A percentile compares a stretch with the other conserved stretches of the same genome.
Conservation (phyloP, 2,113 vertebrate genomes). For the Marcusenius ussheri region DNA sequence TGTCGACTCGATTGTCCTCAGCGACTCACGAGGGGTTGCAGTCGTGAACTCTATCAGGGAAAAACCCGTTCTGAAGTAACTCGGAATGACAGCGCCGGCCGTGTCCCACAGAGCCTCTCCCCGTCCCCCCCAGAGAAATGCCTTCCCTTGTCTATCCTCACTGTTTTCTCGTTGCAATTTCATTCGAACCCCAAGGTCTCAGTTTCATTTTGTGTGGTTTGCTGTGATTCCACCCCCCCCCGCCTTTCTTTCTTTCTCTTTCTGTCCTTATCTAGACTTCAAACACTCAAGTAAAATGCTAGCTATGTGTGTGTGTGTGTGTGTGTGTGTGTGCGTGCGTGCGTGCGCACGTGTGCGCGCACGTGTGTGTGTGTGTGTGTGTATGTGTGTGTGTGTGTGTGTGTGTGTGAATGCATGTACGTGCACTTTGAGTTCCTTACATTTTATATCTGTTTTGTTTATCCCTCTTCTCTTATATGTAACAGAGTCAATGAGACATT, state of each 20-base stretch:
- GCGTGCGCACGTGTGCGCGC: too few relatives aligned
- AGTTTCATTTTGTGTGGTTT: slow-evolving; percentile 30
- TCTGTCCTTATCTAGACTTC: slow-evolving; percentile 39
- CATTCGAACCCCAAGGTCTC: slow-evolving; percentile 25
- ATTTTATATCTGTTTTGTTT: background rate
- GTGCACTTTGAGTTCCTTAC: background rate
- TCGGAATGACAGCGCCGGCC: slow-evolving; percentile 9
- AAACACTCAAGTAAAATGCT: slow-evolving; percentile 37
- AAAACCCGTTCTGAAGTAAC: slow-evolving; percentile 19
- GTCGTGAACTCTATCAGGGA: slow-evolving; percentile 30
- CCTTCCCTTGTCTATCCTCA: slow-evolving; percentile 9
- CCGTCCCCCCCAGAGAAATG: slow-evolving; percentile 25
- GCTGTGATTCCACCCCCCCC: background rate
- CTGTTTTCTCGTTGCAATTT: slow-evolving; percentile 35
- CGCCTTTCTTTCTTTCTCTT: background rate
- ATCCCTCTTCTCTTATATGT: background rate
- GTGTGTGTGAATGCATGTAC: background rate
- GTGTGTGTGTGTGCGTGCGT: too few relatives aligned
- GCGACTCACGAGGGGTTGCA: slow-evolving; percentile 21
- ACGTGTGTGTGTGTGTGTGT: background rate
- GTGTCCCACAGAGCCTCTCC: slow-evolving; percentile 9
- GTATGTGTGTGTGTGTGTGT: too few relatives aligned
- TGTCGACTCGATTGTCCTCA: slow-evolving; percentile 28
- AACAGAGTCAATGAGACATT: background rate
- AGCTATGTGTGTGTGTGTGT: background rate